A percentile compares a stretch with the other conserved stretches of the same genome.
These are phyloP conservation scores for Macrotus californicus DNA, from an alignment of 2,113 vertebrate genomes.

Conservation along the genomic window DNA sequence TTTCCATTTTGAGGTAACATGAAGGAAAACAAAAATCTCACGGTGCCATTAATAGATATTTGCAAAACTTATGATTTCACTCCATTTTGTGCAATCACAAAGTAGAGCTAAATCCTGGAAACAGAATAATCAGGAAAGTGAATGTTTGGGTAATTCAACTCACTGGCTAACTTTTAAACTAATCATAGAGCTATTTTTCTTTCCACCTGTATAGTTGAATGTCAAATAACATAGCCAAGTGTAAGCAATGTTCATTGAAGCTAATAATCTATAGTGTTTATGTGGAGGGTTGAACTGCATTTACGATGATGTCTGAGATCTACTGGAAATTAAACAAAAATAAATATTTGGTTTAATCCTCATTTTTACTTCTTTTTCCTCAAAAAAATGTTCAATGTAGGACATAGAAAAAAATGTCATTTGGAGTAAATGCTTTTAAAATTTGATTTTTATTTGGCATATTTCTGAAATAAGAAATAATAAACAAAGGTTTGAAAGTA, in stretches of 20 bases:
- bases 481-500: background rate
- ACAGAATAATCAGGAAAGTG: constrained; percentile 5
- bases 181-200: background rate
- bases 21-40: constrained; percentile 17
- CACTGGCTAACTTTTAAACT: background rate
- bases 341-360: background rate
- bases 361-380: background rate
- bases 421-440: background rate
- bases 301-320: background rate
- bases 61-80: background rate
- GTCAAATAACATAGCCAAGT: background rate
- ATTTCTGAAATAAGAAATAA: constrained; percentile 16
- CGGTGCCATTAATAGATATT: background rate
- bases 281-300: background rate
- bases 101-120: background rate
- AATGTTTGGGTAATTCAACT: background rate
- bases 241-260: background rate
- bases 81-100: background rate
- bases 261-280: background rate
- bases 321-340: background rate
- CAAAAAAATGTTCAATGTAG: background rate
- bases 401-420: background rate
- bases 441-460: background rate
- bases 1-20: background rate
- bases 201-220: background rate